A percentile compares a stretch with the other conserved stretches of the same genome.
Evolutionary conservation across 2,888 invertebrate species (phyloP).

Genomic region (Furcula furcula): DNA sequence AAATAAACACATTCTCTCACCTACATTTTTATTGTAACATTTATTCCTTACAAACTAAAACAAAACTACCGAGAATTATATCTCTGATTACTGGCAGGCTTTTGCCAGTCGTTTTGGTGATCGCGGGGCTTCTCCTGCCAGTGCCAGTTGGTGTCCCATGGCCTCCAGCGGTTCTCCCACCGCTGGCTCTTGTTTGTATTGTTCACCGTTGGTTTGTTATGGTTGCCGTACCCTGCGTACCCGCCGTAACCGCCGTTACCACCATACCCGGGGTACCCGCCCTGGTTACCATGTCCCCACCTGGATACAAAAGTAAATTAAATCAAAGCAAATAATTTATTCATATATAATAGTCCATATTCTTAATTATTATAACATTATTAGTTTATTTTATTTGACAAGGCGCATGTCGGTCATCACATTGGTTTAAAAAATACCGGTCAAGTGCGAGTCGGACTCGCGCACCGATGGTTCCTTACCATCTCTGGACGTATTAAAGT

Average conservation of each 20-base stretch:
- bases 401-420: too few species aligned
- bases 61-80: constrained; percentile 11
- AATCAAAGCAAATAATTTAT: neutral
- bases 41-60: neutral
- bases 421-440: too few species aligned
- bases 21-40: constrained; percentile 9
- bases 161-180: constrained; percentile 51
- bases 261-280: constrained; percentile 27
- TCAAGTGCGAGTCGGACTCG: too few species aligned
- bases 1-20: too few species aligned
- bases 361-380: too few species aligned
- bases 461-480: too few species aligned
- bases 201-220: constrained; percentile 34
- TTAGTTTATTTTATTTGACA: too few species aligned
- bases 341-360: too few species aligned
- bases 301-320: neutral
- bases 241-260: constrained; percentile 31
- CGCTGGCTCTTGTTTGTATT: constrained; percentile 36
- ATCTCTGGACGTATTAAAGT: too few species aligned
- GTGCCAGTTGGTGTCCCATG: constrained; percentile 48
- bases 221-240: constrained; percentile 28
- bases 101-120: constrained; percentile 18
- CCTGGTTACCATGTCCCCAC: constrained; percentile 10
- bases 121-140: constrained; percentile 26
- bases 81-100: constrained; percentile 15